Evolutionary conservation across 2,113 vertebrate genomes (phyloP), one percentile per base, ranked within the genome.

Genomic region (Petaurus breviceps): DNA sequence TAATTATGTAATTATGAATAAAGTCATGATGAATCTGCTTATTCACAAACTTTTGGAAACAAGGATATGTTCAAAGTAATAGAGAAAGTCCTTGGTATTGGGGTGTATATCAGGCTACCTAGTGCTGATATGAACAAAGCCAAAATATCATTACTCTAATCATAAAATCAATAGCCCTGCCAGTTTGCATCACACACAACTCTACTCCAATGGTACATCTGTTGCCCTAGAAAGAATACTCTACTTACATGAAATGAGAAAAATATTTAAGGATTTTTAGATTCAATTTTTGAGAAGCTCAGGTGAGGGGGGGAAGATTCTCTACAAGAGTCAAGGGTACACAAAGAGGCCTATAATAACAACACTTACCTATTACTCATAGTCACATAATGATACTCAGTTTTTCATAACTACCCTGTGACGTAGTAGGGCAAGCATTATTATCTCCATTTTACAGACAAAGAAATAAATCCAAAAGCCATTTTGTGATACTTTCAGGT

Each of bases 1-100:
- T 92, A 92, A 8, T 93, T 52, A 52, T 22, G 12, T 51, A 93
- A 95, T n/a, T 68, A 22, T 91, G 53, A 96, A 90, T 93, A 68
- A 51, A 51, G 51, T 52, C 91, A 95, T 28, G 68, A 23, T 92
- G 50, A 96, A 92, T 93, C 77, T 90, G 61, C 51, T n/a, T 53
- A 16, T 90, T 94, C 47, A 31, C 24, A 37, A 47, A 47, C 47
- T 89, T 47, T 54, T 24, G 52, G 43, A 93, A 84, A 93, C 0
- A 16, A 68, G 7, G 19, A 49, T 53, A 12, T 92, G 43, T 31
- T 90, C 43, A 93, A 92, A 84, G n/a, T 43, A 84, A 43, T 19
- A 84, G 68, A 19, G 68, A 16, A 77, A 77, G 57, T 19, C 25
- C 28, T 95, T 51, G 16, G 3, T 37, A 95, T 68, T 8, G 31